Conservation (phyloP, 2,797 vertebrate species). For the Neomorphus geoffroyi region DNA sequence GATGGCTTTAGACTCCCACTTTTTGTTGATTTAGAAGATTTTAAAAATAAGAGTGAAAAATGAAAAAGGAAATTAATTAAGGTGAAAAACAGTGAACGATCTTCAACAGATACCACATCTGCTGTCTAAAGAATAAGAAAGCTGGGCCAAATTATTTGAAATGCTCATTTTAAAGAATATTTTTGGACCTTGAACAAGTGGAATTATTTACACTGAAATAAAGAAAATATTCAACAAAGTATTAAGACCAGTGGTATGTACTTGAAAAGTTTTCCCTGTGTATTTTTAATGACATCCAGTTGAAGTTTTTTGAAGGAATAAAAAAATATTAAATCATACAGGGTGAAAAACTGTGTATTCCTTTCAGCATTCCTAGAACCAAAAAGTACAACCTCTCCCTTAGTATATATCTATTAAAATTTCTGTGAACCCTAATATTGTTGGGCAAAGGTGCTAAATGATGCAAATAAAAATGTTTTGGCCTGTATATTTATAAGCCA, state of each 20-base stretch:
- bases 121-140: background rate
- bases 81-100: background rate
- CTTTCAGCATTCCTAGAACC: background rate
- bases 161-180: background rate
- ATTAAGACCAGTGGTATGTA: background rate
- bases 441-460: background rate
- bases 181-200: background rate
- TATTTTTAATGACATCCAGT: background rate
- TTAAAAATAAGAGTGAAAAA: background rate
- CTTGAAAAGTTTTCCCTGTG: background rate
- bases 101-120: background rate
- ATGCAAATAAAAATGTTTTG: background rate
- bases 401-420: background rate
- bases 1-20: background rate
- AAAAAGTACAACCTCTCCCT: background rate
- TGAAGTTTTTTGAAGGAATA: background rate
- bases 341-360: background rate
- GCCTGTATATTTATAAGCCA: background rate
- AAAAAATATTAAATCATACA: background rate
- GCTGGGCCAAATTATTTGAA: background rate
- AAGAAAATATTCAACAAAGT: background rate
- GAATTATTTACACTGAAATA: background rate
- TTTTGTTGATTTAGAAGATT: background rate
- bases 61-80: background rate
- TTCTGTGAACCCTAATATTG: background rate